Percentiles rank a stretch among this genome's conserved stretches.
phyloP scores from a whole-genome alignment of 23 tunicate genomes.

The Pegea sp. region DNA sequence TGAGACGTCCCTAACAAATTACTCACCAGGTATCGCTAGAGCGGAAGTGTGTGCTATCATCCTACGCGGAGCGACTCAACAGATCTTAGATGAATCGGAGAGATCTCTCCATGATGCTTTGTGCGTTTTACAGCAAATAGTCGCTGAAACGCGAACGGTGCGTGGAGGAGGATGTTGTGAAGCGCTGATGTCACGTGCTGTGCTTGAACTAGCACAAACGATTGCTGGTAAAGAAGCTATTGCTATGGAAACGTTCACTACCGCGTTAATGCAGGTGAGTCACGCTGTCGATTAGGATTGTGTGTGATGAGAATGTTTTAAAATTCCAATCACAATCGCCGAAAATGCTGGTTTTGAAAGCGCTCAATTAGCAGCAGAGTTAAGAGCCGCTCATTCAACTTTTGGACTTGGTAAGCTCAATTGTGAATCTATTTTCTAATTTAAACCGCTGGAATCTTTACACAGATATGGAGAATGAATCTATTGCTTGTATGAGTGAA shows the following conservation, averaged over 20 bases:
- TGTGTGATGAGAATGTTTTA: background rate
- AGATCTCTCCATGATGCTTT: constrained; percentile 97
- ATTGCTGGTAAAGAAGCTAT: constrained; percentile 85
- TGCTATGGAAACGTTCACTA: constrained; percentile 97
- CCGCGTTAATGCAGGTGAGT: constrained; percentile 76
- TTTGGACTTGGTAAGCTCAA: constrained; percentile 39
- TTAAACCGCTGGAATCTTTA: background rate
- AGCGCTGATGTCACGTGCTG: constrained; percentile 87
- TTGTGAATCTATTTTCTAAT: background rate
- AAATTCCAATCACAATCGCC: constrained; percentile 91
- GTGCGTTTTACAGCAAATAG: constrained; percentile 88
- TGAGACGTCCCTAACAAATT: background rate
- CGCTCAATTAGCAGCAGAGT: constrained; percentile 70
- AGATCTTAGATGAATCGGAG: constrained; percentile 94
- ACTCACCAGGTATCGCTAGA: constrained; percentile 41
- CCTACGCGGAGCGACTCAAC: constrained; percentile 98
- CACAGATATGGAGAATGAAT: constrained; percentile 61
- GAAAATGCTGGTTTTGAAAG: constrained; percentile 98
- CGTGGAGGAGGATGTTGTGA: constrained; percentile 94
- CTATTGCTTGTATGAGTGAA: constrained; percentile 54
- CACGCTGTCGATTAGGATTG: background rate
- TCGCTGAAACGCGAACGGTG: constrained; percentile 86
- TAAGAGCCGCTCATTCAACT: constrained; percentile 81
- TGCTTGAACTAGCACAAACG: constrained; percentile 41
- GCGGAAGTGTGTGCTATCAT: constrained; percentile 98